Evolutionary conservation across 2,113 vertebrate species (phyloP), one percentile per base, ranked within the genome.

Genomic region (Callionymus lyra): DNA sequence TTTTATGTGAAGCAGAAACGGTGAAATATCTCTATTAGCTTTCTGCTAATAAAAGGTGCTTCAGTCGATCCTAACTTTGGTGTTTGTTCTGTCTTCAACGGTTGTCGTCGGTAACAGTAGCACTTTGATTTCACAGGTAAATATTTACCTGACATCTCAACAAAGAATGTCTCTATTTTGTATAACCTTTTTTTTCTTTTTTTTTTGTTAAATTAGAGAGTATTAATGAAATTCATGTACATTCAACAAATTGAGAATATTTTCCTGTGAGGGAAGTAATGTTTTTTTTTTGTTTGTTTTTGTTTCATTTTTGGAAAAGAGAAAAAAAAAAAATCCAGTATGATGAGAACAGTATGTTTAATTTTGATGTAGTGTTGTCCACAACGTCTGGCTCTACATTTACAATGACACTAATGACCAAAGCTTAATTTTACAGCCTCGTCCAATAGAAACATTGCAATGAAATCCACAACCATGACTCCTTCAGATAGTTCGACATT

Each of bases 201-300:
- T 80, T 68, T 79, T 79, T 73, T 78, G 60, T 81, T 84, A 77
- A 79, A 80, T 85, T 69, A 59, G 21, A 27, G 21, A 8, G 21
- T 27, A 5, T 27, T 12, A 72, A 64, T 84, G 81, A 83, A 80
- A 82, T 84, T 86, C 81, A 80, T 87, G 83, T 86, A 85, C 70
- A 84, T 85, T 84, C 85, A 77, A 84, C 69, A 84, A 83, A 82
- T 82, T 80, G 67, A 42, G 69, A 84, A 75, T 80, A 82, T 84
- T 84, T 79, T 74, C 76, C 83, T 70, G 67, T 44, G 62, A 72
- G 60, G 64, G 74, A 65, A 78, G 74, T 62, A 68, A 59, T 61
- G 65, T 74, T 47, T 57, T 54, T 74, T 38, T 76, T 67, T 53
- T 17, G 50, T 66, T 38, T 51, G 53, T 47, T 73, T 68, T 70